Evolutionary conservation across 2,113 vertebrate genomes (phyloP).

Genomic region (Camelus dromedarius): DNA sequence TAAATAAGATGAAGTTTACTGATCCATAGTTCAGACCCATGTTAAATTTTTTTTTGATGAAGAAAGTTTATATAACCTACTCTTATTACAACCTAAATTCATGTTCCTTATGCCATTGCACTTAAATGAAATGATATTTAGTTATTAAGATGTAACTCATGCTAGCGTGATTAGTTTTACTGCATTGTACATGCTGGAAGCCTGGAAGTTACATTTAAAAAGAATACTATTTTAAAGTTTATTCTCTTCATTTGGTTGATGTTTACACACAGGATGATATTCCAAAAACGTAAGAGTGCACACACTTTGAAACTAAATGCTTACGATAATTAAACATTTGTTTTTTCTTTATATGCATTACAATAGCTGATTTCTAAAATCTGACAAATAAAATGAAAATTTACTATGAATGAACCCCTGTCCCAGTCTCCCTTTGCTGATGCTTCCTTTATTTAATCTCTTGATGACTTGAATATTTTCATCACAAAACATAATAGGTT

Average conservation of each 20-base stretch:
- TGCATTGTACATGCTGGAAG: not conserved
- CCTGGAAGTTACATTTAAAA: not conserved
- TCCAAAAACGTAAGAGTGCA: not conserved
- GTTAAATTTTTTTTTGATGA: constrained; percentile 73
- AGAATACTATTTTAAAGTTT: not conserved
- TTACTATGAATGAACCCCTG: not conserved
- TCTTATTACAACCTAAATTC: constrained; percentile 69
- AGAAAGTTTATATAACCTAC: constrained; percentile 69
- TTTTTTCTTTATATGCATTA: not conserved
- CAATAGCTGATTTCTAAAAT: not conserved
- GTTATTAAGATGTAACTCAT: not conserved
- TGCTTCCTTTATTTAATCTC: not conserved
- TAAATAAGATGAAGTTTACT: constrained; percentile 75
- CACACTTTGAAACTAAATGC: not conserved
- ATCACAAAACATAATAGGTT: not conserved
- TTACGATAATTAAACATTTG: not conserved
- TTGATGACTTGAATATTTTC: not conserved
- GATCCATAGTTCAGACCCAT: constrained; percentile 67
- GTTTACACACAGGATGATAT: not conserved
- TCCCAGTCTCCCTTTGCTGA: not conserved
- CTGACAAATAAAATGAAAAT: constrained; percentile 4
- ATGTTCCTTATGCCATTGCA: constrained; percentile 47
- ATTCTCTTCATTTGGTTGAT: not conserved
- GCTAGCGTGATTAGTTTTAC: not conserved
- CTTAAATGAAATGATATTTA: not conserved